phyloP scores from a whole-genome alignment of 1,140 invertebrate genomes.

The Drosophila ohnishii region DNA sequence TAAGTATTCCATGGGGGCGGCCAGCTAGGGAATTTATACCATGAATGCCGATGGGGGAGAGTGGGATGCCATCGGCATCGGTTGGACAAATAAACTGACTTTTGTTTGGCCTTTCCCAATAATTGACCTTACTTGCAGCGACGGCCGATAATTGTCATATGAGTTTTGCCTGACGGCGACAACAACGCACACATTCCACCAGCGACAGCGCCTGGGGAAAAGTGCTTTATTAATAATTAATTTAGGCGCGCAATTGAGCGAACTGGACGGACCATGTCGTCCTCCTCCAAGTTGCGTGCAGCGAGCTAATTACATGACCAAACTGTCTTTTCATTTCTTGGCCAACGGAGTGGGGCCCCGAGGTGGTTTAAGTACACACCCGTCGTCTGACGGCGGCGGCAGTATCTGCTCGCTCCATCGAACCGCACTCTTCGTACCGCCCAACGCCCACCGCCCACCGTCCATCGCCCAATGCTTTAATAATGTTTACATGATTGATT shows the following conservation, averaged over 20 bases:
- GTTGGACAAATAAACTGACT: conserved; percentile 48
- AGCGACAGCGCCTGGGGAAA: conserved; percentile 42
- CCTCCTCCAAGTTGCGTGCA: conserved; percentile 38
- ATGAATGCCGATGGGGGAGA: conserved; percentile 3
- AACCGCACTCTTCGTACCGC: conserved; percentile 25
- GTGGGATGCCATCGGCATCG: conserved; percentile 27
- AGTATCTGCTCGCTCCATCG: conserved; percentile 45
- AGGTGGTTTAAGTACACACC: conserved; percentile 38
- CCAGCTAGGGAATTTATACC: conserved; percentile 1
- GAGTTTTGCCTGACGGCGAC: conserved; percentile 23
- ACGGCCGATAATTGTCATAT: conserved; percentile 50
- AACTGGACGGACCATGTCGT: conserved; percentile 17
- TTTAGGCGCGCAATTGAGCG: conserved; percentile 59
- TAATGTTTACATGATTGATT: conserved; percentile 75
- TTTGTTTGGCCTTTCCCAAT: conserved; percentile 62
- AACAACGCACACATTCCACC: conserved; percentile 35
- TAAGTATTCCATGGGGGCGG: neutral
- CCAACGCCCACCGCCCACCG: neutral
- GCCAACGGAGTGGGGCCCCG: conserved; percentile 13
- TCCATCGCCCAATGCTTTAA: conserved; percentile 26
- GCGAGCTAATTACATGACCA: conserved; percentile 65
- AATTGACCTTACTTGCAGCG: conserved; percentile 58
- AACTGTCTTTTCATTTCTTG: conserved; percentile 70
- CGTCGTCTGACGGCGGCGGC: conserved; percentile 1
- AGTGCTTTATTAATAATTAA: conserved; percentile 73